A percentile compares a stretch with the other conserved stretches of the same genome.
These are phyloP conservation scores for Dryas iulia DNA, from an alignment of 1,140 invertebrate species.

Conservation along the genomic window DNA sequence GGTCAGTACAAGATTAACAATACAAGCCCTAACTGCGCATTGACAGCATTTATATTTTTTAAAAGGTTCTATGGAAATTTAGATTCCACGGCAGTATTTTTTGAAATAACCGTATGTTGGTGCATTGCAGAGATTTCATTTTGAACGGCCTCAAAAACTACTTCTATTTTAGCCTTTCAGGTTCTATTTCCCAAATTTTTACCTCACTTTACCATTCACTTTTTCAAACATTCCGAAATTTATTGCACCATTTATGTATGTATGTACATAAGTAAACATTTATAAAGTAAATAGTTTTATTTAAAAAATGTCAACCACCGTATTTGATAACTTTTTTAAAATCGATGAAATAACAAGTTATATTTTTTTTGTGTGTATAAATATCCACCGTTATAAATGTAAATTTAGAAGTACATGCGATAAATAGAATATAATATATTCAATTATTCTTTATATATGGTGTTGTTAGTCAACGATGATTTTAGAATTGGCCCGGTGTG, in stretches of 20 bases:
- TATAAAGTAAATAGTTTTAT: not conserved
- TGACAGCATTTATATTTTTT: not conserved
- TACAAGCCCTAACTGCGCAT: not conserved
- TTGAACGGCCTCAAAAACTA: conserved; percentile 1
- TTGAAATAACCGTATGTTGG: not conserved
- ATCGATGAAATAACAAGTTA: no score
- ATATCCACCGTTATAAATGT: no score
- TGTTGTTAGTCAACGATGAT: no score
- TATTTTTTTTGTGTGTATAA: no score
- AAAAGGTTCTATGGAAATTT: not conserved
- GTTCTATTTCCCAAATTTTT: conserved; percentile 1
- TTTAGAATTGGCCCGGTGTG: no score
- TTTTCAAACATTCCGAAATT: not conserved
- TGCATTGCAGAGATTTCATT: conserved; percentile 3
- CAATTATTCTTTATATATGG: no score
- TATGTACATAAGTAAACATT: not conserved
- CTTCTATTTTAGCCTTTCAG: conserved; percentile 1
- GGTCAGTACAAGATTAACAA: not conserved
- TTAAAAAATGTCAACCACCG: not conserved
- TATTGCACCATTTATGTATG: not conserved
- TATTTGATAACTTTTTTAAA: no score
- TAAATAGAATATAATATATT: no score
- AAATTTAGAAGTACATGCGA: no score
- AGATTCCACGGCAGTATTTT: not conserved
- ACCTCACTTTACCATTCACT: conserved; percentile 4